These are phyloP conservation scores for Heliconius nattereri DNA, from an alignment of 1,140 invertebrate species.

Conservation along the genomic window DNA sequence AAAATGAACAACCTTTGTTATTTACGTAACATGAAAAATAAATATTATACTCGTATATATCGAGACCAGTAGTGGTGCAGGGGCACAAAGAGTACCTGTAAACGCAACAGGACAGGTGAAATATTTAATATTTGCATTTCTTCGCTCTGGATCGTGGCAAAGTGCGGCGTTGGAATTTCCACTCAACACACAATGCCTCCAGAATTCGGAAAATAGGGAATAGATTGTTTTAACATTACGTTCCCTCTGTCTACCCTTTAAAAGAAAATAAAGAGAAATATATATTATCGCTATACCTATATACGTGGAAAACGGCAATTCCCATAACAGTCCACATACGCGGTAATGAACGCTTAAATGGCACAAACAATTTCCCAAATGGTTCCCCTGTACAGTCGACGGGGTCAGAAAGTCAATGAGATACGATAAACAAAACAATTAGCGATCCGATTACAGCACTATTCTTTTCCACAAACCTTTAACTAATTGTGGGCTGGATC, in stretches of 20 bases:
- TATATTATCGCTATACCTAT: not conserved
- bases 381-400: constrained; percentile 5
- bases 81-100: too few relatives aligned
- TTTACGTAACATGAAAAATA: not conserved
- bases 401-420: constrained; percentile 33
- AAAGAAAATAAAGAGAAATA: too few relatives aligned
- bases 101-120: too few relatives aligned
- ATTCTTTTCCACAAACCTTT: not conserved
- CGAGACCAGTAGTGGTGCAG: too few relatives aligned
- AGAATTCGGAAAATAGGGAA: too few relatives aligned
- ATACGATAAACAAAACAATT: constrained; percentile 33
- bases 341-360: constrained; percentile 10
- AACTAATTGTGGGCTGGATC: not conserved
- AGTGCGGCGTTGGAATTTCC: too few relatives aligned
- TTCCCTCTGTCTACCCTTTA: too few relatives aligned
- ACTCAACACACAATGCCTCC: too few relatives aligned
- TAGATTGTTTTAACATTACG: too few relatives aligned
- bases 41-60: too few relatives aligned
- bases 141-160: too few relatives aligned
- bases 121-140: too few relatives aligned
- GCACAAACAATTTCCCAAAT: constrained; percentile 19
- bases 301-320: constrained; percentile 4
- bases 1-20: not conserved
- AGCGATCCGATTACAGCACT: constrained; percentile 19
- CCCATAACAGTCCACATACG: not conserved